These are phyloP conservation scores for Papilio elwesi DNA, from an alignment of 2,888 invertebrate species.

Conservation along the genomic window DNA sequence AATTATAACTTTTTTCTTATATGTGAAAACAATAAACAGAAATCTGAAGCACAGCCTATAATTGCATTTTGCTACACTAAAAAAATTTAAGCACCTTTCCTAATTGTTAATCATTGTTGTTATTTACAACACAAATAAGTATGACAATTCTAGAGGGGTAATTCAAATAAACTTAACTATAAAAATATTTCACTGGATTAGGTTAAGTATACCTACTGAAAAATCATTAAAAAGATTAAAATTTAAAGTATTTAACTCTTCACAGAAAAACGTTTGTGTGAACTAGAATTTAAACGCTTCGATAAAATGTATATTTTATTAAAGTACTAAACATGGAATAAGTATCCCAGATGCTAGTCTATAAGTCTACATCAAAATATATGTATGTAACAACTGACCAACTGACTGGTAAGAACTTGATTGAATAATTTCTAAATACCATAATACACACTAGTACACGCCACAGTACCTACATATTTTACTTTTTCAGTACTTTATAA, in stretches of 20 bases:
- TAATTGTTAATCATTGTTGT: not conserved
- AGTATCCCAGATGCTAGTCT: constrained; percentile 15
- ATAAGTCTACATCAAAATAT: constrained; percentile 32
- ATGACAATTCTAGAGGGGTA: not conserved
- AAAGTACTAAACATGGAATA: constrained; percentile 13
- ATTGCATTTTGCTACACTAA: not conserved
- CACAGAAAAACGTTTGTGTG: not conserved
- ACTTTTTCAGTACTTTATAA: too few relatives aligned
- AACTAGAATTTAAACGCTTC: constrained; percentile 5
- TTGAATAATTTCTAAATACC: constrained; percentile 1
- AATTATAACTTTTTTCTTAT: too few relatives aligned
- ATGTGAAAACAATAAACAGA: not conserved
- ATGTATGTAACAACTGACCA: not conserved
- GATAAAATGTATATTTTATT: not conserved
- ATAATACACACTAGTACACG: too few relatives aligned
- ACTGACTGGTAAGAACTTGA: constrained; percentile 23
- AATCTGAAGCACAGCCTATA: not conserved
- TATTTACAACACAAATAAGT: not conserved
- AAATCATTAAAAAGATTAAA: not conserved
- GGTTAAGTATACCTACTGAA: constrained; percentile 25
- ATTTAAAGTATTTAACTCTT: not conserved
- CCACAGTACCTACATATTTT: too few relatives aligned
- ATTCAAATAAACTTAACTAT: constrained; percentile 4
- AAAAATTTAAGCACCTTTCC: not conserved
- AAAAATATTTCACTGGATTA: constrained; percentile 5